Evolutionary conservation across 2,888 invertebrate genomes (phyloP).

Genomic region (Branchipolynoe longqiensis): DNA sequence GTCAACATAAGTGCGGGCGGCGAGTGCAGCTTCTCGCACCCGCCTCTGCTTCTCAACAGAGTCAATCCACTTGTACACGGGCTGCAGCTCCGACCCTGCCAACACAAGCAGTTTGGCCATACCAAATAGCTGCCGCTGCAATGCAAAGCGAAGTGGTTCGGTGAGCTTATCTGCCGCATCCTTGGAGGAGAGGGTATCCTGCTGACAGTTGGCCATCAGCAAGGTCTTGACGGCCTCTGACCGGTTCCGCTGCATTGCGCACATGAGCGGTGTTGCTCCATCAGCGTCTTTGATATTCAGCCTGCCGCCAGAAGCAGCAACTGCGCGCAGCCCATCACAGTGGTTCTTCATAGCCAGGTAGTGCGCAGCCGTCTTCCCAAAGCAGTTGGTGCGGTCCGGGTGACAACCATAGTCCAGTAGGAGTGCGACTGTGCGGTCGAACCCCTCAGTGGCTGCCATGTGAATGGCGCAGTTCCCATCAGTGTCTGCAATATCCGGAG

Average conservation of each 20-base stretch:
- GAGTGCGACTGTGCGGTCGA: conserved; percentile 74
- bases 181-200: conserved; percentile 50
- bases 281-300: conserved; percentile 72
- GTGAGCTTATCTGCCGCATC: not conserved
- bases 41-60: not conserved
- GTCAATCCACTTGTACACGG: conserved; percentile 61
- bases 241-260: conserved; percentile 75
- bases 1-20: not conserved
- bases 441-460: conserved; percentile 79
- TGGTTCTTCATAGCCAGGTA: conserved; percentile 79
- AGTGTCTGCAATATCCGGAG: conserved; percentile 74
- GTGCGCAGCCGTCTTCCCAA: conserved; percentile 74
- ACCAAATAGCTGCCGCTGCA: conserved; percentile 69
- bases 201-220: conserved; percentile 74
- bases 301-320: conserved; percentile 74
- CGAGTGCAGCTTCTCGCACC: not conserved
- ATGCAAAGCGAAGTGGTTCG: conserved; percentile 67
- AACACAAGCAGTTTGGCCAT: conserved; percentile 76
- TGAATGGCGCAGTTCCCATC: conserved; percentile 77
- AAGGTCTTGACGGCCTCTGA: conserved; percentile 73
- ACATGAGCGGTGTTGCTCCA: conserved; percentile 75
- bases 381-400: conserved; percentile 74
- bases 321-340: conserved; percentile 71
- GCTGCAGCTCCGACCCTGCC: conserved; percentile 73
- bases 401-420: conserved; percentile 71